These are phyloP conservation scores for Coelopa pilipes DNA, from an alignment of 2,888 invertebrate genomes.

Conservation along the genomic window DNA sequence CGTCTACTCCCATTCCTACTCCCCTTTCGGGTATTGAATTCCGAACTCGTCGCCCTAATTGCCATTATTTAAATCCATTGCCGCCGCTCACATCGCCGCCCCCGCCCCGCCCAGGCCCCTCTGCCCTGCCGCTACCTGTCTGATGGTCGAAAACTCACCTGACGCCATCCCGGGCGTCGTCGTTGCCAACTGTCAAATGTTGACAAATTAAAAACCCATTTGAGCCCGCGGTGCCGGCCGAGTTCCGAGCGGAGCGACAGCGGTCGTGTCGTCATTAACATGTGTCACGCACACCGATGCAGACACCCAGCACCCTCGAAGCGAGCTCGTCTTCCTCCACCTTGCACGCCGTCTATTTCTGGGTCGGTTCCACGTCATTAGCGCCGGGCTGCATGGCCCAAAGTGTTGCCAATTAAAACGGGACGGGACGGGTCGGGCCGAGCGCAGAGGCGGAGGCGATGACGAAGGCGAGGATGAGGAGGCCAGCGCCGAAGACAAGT, in stretches of 20 bases:
- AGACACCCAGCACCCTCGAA: too few species aligned
- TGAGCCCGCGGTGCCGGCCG: background rate
- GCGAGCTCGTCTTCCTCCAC: background rate
- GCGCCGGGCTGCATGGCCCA: background rate
- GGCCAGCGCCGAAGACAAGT: background rate
- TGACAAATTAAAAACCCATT: slow-evolving; percentile 12
- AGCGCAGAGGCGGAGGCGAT: too few species aligned
- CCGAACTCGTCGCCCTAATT: too few species aligned
- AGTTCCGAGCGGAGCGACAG: background rate
- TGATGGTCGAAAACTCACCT: background rate
- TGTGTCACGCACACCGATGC: slow-evolving; percentile 1
- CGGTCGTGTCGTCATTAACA: background rate
- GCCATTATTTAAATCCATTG: background rate
- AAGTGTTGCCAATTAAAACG: slow-evolving; percentile 10
- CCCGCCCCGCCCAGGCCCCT: background rate
- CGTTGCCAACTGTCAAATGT: background rate
- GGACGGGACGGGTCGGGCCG: too few species aligned
- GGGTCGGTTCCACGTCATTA: background rate
- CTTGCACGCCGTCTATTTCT: background rate
- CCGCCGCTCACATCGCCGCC: background rate
- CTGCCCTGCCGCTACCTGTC: too few species aligned
- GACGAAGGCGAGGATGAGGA: too few species aligned
- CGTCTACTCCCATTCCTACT: too few species aligned
- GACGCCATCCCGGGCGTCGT: background rate
- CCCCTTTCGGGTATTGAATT: too few species aligned